These are phyloP conservation scores for Sciurus vulgaris DNA, from an alignment of 2,797 vertebrate genomes.

Conservation along the genomic window DNA sequence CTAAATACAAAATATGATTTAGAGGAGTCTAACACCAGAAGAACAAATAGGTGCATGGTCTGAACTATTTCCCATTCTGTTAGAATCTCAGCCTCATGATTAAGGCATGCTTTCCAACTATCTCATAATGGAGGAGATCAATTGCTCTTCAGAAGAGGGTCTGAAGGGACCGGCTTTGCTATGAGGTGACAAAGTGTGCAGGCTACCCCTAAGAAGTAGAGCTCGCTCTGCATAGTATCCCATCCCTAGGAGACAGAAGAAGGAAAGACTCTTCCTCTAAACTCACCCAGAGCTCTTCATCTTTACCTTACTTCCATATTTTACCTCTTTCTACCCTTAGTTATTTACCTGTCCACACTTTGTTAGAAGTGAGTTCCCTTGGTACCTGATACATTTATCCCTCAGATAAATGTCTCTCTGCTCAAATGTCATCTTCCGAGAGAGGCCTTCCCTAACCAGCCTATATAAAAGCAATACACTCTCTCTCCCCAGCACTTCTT, in stretches of 20 bases:
- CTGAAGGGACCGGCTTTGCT: not conserved
- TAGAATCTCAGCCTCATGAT: not conserved
- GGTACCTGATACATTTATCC: not conserved
- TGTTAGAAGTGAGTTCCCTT: not conserved
- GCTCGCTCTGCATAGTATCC: not conserved
- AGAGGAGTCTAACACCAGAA: not conserved
- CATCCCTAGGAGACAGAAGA: not conserved
- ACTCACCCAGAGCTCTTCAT: not conserved
- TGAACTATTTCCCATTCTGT: not conserved
- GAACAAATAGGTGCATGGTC: not conserved
- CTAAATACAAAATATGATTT: not conserved
- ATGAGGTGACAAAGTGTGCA: not conserved
- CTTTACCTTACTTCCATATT: not conserved
- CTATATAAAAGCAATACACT: not conserved
- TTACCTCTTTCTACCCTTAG: not conserved
- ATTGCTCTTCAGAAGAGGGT: not conserved
- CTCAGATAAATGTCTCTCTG: not conserved
- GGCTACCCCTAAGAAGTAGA: not conserved
- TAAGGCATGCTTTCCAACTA: not conserved
- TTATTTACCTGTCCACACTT: not conserved
- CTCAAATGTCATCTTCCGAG: not conserved
- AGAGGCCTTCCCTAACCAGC: not conserved
- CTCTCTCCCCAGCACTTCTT: not conserved
- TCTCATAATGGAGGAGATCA: not conserved
- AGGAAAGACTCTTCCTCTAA: not conserved